Evolutionary conservation across 2,113 vertebrate genomes (phyloP).

Genomic region (Hiodon tergisus): DNA sequence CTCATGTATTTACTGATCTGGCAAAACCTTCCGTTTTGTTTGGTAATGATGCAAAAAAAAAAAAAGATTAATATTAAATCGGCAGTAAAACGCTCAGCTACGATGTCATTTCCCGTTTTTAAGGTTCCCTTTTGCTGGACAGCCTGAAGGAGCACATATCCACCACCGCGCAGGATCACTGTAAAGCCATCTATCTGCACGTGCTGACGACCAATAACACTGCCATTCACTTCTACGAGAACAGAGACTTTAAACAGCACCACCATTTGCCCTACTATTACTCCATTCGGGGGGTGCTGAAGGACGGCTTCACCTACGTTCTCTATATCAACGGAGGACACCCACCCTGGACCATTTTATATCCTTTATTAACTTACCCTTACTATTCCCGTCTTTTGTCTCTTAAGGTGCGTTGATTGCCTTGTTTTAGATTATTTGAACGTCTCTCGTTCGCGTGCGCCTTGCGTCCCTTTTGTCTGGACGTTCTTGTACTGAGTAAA

Average conservation of each 20-base stretch:
- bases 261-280: constrained; percentile 98
- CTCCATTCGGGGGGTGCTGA: constrained; percentile 94
- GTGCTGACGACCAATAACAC: constrained; percentile 96
- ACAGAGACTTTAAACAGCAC: constrained; percentile 97
- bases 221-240: constrained; percentile 96
- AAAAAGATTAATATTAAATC: too few relatives aligned
- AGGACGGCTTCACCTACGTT: constrained; percentile 96
- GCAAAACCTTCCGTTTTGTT: too few relatives aligned
- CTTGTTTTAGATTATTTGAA: too few relatives aligned
- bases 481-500: too few relatives aligned
- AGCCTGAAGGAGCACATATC: constrained; percentile 98
- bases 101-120: not conserved
- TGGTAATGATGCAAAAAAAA: too few relatives aligned
- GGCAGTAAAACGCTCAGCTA: too few relatives aligned
- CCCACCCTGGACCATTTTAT: constrained; percentile 98
- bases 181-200: constrained; percentile 96
- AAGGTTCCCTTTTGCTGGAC: constrained; percentile 93
- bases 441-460: too few relatives aligned
- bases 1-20: too few relatives aligned
- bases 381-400: not conserved
- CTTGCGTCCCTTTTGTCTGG: too few relatives aligned
- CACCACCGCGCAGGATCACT: constrained; percentile 91
- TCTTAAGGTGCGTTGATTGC: not conserved
- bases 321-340: constrained; percentile 96
- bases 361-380: constrained; percentile 71